Percentiles rank a stretch among this genome's conserved stretches.
Evolutionary conservation across 2,888 invertebrate genomes (phyloP).

Genomic region (Cinara cedri): DNA sequence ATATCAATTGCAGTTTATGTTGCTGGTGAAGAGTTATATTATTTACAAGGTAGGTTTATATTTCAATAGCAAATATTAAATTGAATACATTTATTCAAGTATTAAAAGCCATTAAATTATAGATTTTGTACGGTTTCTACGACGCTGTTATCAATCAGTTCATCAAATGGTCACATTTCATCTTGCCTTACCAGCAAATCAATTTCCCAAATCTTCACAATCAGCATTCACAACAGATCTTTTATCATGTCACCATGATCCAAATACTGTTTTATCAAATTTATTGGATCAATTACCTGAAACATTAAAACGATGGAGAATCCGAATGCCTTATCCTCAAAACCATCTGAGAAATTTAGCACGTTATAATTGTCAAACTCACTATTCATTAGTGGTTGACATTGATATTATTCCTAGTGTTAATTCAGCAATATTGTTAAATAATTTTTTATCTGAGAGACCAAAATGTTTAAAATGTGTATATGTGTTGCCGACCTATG

Average conservation of each 20-base stretch:
- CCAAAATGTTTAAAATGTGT: conserved; percentile 71
- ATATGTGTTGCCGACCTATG: conserved; percentile 89
- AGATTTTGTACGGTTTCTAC: conserved; percentile 75
- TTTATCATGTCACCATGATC: conserved; percentile 55
- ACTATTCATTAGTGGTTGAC: conserved; percentile 83
- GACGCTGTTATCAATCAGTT: conserved; percentile 75
- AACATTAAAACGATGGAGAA: conserved; percentile 49
- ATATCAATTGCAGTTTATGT: conserved; percentile 84
- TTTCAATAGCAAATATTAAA: neutral
- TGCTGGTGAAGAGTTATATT: conserved; percentile 70
- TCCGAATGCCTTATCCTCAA: conserved; percentile 75
- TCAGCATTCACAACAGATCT: conserved; percentile 61
- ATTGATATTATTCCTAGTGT: conserved; percentile 85
- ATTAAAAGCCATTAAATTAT: conserved; percentile 31
- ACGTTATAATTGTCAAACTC: conserved; percentile 80
- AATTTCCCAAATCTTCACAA: conserved; percentile 63
- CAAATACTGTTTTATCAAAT: conserved; percentile 36
- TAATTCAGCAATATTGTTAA: conserved; percentile 74
- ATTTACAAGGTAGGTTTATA: conserved; percentile 59
- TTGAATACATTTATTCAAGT: neutral
- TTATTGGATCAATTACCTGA: conserved; percentile 36
- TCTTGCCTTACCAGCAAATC: conserved; percentile 72
- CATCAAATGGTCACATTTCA: conserved; percentile 79
- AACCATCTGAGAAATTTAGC: conserved; percentile 88
- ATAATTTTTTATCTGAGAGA: conserved; percentile 68